Base-by-base conservation (phyloP, 2,888 invertebrate genomes). In the Leptopilina drosophilae region DNA sequence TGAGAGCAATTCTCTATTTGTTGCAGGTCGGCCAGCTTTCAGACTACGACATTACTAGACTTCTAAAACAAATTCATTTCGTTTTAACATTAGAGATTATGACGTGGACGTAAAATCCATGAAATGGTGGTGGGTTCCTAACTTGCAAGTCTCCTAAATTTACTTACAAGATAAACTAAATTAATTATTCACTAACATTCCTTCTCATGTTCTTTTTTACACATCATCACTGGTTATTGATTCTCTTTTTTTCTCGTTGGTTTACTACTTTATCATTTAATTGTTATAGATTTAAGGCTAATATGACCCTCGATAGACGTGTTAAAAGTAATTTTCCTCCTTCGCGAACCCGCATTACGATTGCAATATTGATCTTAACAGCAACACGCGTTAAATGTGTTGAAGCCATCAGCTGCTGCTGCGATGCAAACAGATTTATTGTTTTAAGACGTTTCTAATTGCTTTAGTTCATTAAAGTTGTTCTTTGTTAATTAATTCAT, bases 41-140 rank as follows among this genome's bases (percentile, higher is more conserved):
- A 92, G 92, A 92, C 92, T 92, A 90, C 92, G 92, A 92, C 92
- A 92, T 91, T 92, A 92, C 90, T 92, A 92, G 91, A 91, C 90
- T 89, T 89, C 87, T 89, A 86, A 87, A 87, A 87, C 87, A 86
- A 86, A 87, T 85, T 89, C 89, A 89, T 87, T 86, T 88, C 83
- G 84, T 86, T 87, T 83, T 90, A 90, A 89, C 87, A 79, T 87
- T 88, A 85, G 85, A 87, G 42, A 42, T 42, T 87, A 85, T 86
- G 20, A 20, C 20, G 12, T 49, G 87, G 87, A 89, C 81, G 67
- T 73, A 64, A 62, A 69, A 73, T 62, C 40, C 77, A 49, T 77
- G 65, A 77, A 62, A 49, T 80, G 90, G 90, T 90, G 90, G 87
- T 89, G 90, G 90, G 89, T 89, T 86, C 83, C 85, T 87, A 87